Evolutionary conservation across 2,888 invertebrate genomes (phyloP).

Genomic region (Lycia hirtaria): DNA sequence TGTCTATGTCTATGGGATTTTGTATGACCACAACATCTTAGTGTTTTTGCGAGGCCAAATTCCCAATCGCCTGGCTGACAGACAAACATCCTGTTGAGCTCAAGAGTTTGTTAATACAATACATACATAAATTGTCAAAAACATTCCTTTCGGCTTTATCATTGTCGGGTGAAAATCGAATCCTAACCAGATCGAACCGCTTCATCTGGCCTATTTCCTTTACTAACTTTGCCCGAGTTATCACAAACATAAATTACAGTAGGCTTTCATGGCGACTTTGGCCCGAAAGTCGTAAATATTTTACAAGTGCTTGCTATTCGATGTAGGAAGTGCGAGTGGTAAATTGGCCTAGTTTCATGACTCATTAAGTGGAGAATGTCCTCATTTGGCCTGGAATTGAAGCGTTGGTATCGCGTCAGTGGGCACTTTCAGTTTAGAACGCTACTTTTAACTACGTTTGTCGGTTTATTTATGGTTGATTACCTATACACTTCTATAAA

Average conservation of each 20-base stretch:
- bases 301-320: conserved; percentile 7
- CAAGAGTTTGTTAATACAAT: too few species aligned
- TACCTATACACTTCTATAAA: neutral
- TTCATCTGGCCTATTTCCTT: neutral
- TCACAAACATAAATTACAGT: conserved; percentile 8
- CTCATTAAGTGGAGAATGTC: conserved; percentile 6
- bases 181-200: neutral
- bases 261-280: conserved; percentile 13
- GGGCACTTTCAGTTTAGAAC: neutral
- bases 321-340: conserved; percentile 6
- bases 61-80: too few species aligned
- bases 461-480: neutral
- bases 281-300: conserved; percentile 11
- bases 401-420: neutral
- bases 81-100: too few species aligned
- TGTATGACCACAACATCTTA: too few species aligned
- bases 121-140: too few species aligned
- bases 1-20: too few species aligned
- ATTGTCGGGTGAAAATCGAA: neutral
- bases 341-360: conserved; percentile 18
- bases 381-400: conserved; percentile 1
- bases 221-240: neutral
- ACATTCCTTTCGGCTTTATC: too few species aligned
- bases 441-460: neutral
- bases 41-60: too few species aligned